A percentile compares a stretch with the other conserved stretches of the same genome.
These are phyloP conservation scores for Spialia ferax DNA, from an alignment of 2,888 invertebrate species.

Conservation along the genomic window DNA sequence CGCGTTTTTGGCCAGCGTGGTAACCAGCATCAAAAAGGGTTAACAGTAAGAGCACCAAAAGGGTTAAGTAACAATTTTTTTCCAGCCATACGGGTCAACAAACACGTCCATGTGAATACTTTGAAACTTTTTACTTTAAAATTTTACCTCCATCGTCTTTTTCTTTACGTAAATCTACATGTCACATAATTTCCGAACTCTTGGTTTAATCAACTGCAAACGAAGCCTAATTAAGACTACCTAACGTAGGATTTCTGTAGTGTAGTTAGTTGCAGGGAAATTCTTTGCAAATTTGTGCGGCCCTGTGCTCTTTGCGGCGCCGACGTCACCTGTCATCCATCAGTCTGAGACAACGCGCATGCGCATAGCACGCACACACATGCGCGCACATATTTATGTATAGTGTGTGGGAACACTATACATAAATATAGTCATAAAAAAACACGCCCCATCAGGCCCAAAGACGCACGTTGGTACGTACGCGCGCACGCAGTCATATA, in stretches of 20 bases:
- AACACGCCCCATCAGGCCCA: no score
- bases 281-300: constrained; percentile 49
- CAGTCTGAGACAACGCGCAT: constrained; percentile 82
- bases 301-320: constrained; percentile 68
- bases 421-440: no score
- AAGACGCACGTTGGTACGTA: no score
- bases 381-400: no score
- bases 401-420: no score
- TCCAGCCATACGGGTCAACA: no score
- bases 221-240: constrained; percentile 58
- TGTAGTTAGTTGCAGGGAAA: constrained; percentile 57
- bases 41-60: no score
- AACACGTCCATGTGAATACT: no score
- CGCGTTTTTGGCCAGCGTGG: no score
- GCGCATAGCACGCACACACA: constrained; percentile 63
- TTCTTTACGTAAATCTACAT: constrained; percentile 1
- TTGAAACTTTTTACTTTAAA: neutral
- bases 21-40: no score
- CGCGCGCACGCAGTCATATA: no score
- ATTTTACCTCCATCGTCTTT: neutral
- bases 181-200: constrained; percentile 9
- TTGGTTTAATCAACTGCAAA: constrained; percentile 48
- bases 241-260: constrained; percentile 55
- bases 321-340: constrained; percentile 85
- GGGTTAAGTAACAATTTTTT: no score